These are phyloP conservation scores for Microctenopoma steveboyesi DNA, from an alignment of 2,797 vertebrate genomes.

Conservation along the genomic window DNA sequence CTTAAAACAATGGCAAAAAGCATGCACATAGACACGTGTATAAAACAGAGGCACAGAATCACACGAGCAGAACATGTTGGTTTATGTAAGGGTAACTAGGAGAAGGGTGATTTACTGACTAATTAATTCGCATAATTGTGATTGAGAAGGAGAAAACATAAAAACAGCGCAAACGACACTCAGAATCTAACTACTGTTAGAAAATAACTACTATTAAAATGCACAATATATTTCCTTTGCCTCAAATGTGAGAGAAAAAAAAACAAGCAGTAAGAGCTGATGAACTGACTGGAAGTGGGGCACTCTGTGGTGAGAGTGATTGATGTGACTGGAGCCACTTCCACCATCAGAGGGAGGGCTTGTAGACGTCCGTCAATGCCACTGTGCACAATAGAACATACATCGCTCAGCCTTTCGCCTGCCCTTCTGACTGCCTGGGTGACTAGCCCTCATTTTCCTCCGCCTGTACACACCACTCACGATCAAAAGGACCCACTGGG, in stretches of 20 bases:
- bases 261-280: conserved; percentile 42
- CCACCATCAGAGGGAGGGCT: conserved; percentile 81
- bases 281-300: conserved; percentile 74
- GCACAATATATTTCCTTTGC: conserved; percentile 37
- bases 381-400: conserved; percentile 80
- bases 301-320: conserved; percentile 75
- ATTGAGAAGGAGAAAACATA: conserved; percentile 25
- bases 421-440: conserved; percentile 64
- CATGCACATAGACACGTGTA: conserved; percentile 37
- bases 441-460: conserved; percentile 72
- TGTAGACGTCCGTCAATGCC: conserved; percentile 83
- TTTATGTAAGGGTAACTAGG: conserved; percentile 76
- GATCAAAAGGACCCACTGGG: conserved; percentile 77
- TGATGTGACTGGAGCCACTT: conserved; percentile 82
- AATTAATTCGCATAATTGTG: conserved; percentile 82
- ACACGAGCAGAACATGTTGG: conserved; percentile 35
- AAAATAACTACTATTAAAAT: conserved; percentile 46
- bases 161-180: conserved; percentile 25
- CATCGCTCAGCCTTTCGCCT: conserved; percentile 76
- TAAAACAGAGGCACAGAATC: conserved; percentile 43
- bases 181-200: conserved; percentile 52
- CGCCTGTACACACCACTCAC: conserved; percentile 72
- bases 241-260: conserved; percentile 30
- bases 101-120: conserved; percentile 83
- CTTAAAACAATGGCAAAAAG: conserved; percentile 79